Evolutionary conservation across 2,797 vertebrate genomes (phyloP), one percentile per base, ranked within the genome.

Genomic region (Halcyon badia): DNA sequence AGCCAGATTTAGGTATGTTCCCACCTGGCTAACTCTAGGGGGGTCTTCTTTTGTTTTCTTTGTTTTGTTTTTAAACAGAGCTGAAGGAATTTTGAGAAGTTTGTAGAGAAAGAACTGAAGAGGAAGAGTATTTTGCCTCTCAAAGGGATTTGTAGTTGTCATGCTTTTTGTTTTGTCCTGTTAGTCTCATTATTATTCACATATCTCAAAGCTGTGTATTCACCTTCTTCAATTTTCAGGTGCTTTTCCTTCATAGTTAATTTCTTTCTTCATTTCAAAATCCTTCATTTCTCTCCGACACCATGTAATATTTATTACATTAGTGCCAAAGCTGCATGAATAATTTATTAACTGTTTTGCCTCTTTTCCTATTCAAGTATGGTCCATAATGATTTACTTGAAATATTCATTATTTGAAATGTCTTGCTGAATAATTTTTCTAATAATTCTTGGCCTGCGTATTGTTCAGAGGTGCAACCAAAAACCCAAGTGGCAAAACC

Each of bases 241-340:
- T 93, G 69, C 41, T 91, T 89, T 84, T 89, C 86, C 90, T 94
- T 97, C 86, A 54, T 22, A 62, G 72, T 62, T 91, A 93, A 93
- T 87, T 95, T 90, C 71, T 93, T 93, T 83, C 44, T 90, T 88
- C 14, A 82, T 66, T 87, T 87, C 39, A 83, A 91, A 94, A 91
- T n/a, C 66, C 48, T 87, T 95, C 56, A 69, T 72, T 92, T 93
- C 54, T 49, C 66, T 90, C 70, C 3, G 4, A 89, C 73, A 93
- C 86, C 62, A 95, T 90, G 88, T 93, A 96, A 96, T 96, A 96
- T 96, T 95, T 94, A 94, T 86, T 83, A 81, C 61, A 81, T 89
- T 88, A 85, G 87, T 85, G 83, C 71, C 85, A 90, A 86, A 83
- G 82, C 51, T 61, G 31, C 33, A 87, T 96, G 60, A 92, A 95